Percentiles rank a stretch among this genome's conserved stretches.
Evolutionary conservation across 2,888 invertebrate species (phyloP).

Genomic region (Harmothoe impar): DNA sequence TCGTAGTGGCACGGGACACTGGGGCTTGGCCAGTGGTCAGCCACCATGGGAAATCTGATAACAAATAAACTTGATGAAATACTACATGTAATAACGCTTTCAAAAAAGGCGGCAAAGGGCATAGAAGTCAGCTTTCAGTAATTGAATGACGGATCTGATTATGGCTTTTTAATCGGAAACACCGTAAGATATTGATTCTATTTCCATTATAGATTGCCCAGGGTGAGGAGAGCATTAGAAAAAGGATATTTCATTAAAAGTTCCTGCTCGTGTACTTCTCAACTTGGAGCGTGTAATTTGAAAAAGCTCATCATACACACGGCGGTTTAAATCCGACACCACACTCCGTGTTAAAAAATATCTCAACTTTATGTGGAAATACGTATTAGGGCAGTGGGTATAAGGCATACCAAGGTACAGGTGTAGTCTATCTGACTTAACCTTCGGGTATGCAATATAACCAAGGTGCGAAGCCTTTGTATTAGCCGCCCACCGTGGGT

Average conservation of each 20-base stretch:
- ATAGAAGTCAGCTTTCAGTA: background rate
- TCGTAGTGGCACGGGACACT: background rate
- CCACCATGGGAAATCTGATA: background rate
- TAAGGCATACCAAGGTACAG: no score
- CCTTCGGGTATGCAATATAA: no score
- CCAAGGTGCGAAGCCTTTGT: no score
- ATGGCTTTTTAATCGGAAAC: background rate
- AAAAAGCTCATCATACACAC: no score
- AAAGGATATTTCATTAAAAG: background rate
- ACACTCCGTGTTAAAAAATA: no score
- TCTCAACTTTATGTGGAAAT: no score
- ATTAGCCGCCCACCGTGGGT: no score
- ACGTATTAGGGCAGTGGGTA: no score
- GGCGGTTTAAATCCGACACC: no score
- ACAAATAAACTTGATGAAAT: background rate
- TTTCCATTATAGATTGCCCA: background rate
- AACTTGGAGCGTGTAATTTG: no score
- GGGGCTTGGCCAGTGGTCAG: background rate
- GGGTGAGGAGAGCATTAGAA: background rate
- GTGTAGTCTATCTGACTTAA: no score
- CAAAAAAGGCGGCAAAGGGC: background rate
- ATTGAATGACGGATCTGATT: constrained; percentile 5
- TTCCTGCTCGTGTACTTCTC: no score
- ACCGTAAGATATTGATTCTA: background rate
- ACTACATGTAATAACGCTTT: background rate